Evolutionary conservation across 2,888 invertebrate genomes (phyloP).

Genomic region (Dione juno): DNA sequence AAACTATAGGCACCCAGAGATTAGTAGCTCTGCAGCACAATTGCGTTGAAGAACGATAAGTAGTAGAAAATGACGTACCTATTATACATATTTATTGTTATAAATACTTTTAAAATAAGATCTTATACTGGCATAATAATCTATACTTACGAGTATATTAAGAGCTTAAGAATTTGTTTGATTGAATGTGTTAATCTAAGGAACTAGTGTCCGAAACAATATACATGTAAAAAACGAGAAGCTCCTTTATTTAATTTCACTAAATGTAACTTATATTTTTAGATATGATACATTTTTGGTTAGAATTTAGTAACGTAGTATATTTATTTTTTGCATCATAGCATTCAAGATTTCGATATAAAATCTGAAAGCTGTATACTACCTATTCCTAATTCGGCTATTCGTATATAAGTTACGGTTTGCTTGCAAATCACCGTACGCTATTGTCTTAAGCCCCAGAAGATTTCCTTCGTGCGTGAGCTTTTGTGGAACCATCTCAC

Average conservation of each 20-base stretch:
- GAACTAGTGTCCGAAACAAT: no score
- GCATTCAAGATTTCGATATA: no score
- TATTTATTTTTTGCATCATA: no score
- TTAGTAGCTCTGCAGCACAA: neutral
- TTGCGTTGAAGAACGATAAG: neutral
- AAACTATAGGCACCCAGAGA: neutral
- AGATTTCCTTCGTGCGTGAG: slow-evolving; percentile 16
- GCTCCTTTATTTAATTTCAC: no score
- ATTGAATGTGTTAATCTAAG: no score
- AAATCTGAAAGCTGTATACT: neutral
- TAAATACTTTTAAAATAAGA: neutral
- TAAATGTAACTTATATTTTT: no score
- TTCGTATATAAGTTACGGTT: neutral
- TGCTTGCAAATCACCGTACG: neutral
- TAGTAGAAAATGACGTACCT: neutral
- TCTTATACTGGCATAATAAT: neutral
- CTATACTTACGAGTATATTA: no score
- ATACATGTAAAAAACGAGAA: no score
- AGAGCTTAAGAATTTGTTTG: neutral
- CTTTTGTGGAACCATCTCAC: slow-evolving; percentile 36
- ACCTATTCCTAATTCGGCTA: neutral
- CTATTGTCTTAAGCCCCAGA: slow-evolving; percentile 10
- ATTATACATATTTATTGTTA: no score
- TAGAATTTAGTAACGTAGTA: no score
- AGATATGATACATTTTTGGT: no score